Percentiles rank a stretch among this genome's conserved stretches.
Evolutionary conservation across 2,113 vertebrate genomes (phyloP).

Genomic region (Desmodus rotundus): DNA sequence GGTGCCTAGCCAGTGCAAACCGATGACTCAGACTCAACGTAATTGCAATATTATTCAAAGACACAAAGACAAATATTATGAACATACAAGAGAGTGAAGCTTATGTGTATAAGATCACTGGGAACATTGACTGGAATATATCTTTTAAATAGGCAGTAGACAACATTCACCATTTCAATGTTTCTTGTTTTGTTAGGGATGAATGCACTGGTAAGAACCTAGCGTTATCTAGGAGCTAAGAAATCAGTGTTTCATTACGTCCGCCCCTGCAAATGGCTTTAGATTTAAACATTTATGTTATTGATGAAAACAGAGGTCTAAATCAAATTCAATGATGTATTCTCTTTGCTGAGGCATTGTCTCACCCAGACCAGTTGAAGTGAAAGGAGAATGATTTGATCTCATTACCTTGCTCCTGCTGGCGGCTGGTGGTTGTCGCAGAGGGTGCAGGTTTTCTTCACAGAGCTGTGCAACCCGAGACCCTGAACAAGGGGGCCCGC

Average conservation of each 20-base stretch:
- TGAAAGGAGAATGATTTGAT: slow-evolving; percentile 24
- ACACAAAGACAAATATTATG: slow-evolving; percentile 17
- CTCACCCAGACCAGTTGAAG: slow-evolving; percentile 32
- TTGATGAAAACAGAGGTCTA: slow-evolving; percentile 17
- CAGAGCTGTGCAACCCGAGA: slow-evolving; percentile 54
- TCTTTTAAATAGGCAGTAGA: slow-evolving; percentile 22
- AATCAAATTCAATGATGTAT: slow-evolving; percentile 20
- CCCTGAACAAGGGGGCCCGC: slow-evolving; percentile 47
- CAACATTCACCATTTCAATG: not conserved
- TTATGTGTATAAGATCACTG: not conserved
- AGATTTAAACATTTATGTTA: slow-evolving; percentile 36
- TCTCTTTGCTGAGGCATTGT: not conserved
- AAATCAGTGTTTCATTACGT: not conserved
- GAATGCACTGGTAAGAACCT: not conserved
- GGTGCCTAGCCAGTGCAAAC: slow-evolving; percentile 46
- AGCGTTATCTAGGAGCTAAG: not conserved
- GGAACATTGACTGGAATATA: not conserved
- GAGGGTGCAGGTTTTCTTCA: slow-evolving; percentile 77
- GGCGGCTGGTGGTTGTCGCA: slow-evolving; percentile 77
- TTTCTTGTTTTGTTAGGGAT: slow-evolving; percentile 44
- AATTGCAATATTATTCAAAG: slow-evolving; percentile 62
- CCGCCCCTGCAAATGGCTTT: not conserved
- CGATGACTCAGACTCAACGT: slow-evolving; percentile 56
- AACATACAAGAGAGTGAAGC: not conserved
- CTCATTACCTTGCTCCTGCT: not conserved